Base-by-base conservation (phyloP, 2,797 vertebrate species). In the Zalophus californianus region DNA sequence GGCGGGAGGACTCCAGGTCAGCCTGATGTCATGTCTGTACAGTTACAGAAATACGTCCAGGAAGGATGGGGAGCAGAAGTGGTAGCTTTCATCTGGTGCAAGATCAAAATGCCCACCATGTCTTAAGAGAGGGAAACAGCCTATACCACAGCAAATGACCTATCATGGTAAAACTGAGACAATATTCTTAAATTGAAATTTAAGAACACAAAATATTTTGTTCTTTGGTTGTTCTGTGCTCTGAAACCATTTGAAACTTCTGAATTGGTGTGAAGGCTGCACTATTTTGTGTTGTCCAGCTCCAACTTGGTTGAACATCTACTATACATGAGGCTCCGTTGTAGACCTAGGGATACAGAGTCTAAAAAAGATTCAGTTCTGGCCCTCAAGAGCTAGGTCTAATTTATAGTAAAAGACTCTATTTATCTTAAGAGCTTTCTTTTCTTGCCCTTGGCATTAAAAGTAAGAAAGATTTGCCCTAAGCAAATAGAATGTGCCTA, bases 141-240 rank as follows among this genome's bases (percentile, higher is more conserved):
- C 95, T 91, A 93, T 29, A 23, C 87, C 97, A 95, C 32, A 95
- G 96, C 95, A 98, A 97, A 90, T 86, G 97, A 96, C 83, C 94
- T 95, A 94, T 60, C 97, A 56, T 86, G 96, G 97, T 96, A 94
- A 97, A 97, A 96, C 38, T 86, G 95, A 97, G 98, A 97, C 91
- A 97, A 95, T 97, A 96, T 86, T 92, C 90, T 44, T 44, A 44
- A 44, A 44, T 44, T 44, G 9, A 44, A 97, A 96, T 96, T 97
- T 97, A 97, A 72, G 82, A 35, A 60, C 29, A 78, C 27, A 87
- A 44, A 27, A 86, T 25, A 83, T 77, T 97, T 98, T 97, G 96
- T 97, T 97, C 86, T 97, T 91, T 38, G 96, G 68, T 73, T 96
- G 90, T 96, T 97, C 85, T 82, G 78, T 92, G 96, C 95, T 98